Percentiles rank a stretch among this genome's conserved stretches.
These are phyloP conservation scores for Ascidia mentula DNA, from an alignment of 23 tunicate genomes.

Conservation along the genomic window DNA sequence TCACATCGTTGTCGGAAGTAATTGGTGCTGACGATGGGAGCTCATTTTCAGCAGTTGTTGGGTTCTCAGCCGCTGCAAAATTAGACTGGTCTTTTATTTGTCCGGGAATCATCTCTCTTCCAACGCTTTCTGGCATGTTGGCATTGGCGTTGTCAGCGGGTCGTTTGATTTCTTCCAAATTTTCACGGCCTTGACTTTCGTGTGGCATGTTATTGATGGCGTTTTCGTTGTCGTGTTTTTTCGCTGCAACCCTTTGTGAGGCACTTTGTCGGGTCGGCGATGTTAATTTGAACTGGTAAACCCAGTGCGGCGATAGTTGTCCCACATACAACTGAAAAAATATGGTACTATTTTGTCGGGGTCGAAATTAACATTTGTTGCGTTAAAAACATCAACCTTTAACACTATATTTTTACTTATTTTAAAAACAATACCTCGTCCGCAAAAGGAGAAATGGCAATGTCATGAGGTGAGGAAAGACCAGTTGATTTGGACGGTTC, in stretches of 20 bases:
- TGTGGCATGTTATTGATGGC: too few relatives aligned
- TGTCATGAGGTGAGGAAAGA: constrained; percentile 67
- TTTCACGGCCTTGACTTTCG: neutral
- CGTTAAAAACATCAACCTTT: neutral
- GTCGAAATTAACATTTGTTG: neutral
- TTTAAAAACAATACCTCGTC: constrained; percentile 20
- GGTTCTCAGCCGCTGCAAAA: neutral
- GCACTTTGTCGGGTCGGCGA: neutral
- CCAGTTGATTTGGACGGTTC: constrained; percentile 20
- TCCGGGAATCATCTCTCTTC: neutral
- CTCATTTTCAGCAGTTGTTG: neutral
- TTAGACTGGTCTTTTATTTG: neutral
- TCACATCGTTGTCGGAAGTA: neutral
- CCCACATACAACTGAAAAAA: constrained; percentile 44
- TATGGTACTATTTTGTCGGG: neutral
- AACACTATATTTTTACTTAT: neutral
- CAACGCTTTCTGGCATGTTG: neutral
- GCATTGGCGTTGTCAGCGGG: neutral
- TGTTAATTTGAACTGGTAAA: constrained; percentile 32
- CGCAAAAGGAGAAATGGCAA: constrained; percentile 59
- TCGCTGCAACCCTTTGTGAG: too few relatives aligned
- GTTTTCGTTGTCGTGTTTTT: too few relatives aligned
- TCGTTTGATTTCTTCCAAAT: neutral
- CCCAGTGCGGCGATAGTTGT: constrained; percentile 30
- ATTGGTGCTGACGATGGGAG: neutral